Evolutionary conservation across 2,888 invertebrate genomes (phyloP).

Genomic region (Dioctria linearis): DNA sequence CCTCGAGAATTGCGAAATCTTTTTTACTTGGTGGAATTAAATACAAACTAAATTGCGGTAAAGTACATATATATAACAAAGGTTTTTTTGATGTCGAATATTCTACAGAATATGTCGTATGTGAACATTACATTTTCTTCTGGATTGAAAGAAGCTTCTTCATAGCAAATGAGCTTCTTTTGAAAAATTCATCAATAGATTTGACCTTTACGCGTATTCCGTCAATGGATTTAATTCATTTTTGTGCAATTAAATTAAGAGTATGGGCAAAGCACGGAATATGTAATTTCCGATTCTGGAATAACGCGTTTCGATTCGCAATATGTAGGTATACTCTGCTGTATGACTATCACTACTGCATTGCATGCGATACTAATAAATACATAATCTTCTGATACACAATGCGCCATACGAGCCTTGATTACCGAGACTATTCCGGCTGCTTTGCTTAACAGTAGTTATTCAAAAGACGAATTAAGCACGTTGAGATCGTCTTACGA

Average conservation of each 20-base stretch:
- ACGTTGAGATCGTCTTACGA: no score
- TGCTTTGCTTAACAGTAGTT: no score
- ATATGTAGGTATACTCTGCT: conserved; percentile 55
- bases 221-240: conserved; percentile 51
- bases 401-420: no score
- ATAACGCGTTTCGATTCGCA: conserved; percentile 54
- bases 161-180: conserved; percentile 31
- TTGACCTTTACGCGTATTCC: conserved; percentile 45
- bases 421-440: no score
- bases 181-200: conserved; percentile 43
- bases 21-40: conserved; percentile 45
- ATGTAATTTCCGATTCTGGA: conserved; percentile 55
- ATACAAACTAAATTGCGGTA: neutral
- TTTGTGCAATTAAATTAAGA: conserved; percentile 58
- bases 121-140: conserved; percentile 53
- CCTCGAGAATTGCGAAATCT: conserved; percentile 58
- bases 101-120: conserved; percentile 60
- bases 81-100: conserved; percentile 51
- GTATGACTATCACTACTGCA: conserved; percentile 59
- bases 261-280: conserved; percentile 61
- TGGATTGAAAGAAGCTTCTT: conserved; percentile 11
- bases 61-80: neutral
- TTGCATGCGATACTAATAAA: no score
- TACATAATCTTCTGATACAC: conserved; percentile 43
- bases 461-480: no score